Conservation (phyloP, 2,797 vertebrate species). For the Arctocebus calabarensis region DNA sequence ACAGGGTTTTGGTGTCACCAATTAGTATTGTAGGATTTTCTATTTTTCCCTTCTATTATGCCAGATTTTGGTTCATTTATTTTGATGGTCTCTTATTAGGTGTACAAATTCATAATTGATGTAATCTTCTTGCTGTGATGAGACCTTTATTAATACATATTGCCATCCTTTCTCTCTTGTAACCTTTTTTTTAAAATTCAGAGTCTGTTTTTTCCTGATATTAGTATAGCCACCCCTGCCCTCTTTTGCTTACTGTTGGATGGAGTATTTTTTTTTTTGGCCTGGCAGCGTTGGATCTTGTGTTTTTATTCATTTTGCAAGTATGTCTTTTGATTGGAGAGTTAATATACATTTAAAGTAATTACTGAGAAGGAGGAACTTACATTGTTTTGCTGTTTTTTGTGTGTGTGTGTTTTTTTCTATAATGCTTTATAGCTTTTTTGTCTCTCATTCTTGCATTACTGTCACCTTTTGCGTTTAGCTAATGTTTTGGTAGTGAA, state of each 20-base stretch:
- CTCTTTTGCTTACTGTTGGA: not conserved
- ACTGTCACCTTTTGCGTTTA: not conserved
- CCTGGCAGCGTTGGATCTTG: not conserved
- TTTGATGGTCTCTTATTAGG: not conserved
- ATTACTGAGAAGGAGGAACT: not conserved
- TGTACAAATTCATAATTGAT: not conserved
- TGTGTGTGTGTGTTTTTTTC: not conserved
- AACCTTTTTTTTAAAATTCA: not conserved
- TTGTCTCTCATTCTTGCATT: not conserved
- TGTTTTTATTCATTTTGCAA: not conserved
- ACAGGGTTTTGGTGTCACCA: not conserved
- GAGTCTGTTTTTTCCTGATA: not conserved
- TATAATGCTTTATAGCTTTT: not conserved
- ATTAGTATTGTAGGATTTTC: not conserved
- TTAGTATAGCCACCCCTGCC: not conserved
- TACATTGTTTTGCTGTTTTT: not conserved
- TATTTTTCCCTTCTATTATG: not conserved
- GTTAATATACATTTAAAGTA: not conserved
- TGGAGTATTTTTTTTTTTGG: not conserved
- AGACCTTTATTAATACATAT: not conserved
- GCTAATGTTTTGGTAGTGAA: not conserved
- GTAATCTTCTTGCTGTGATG: not conserved
- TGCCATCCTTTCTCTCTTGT: not conserved
- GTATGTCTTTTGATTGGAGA: not conserved
- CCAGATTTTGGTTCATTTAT: not conserved